These are phyloP conservation scores for Drosophila obscura DNA, from an alignment of 1,140 invertebrate species.

Conservation along the genomic window DNA sequence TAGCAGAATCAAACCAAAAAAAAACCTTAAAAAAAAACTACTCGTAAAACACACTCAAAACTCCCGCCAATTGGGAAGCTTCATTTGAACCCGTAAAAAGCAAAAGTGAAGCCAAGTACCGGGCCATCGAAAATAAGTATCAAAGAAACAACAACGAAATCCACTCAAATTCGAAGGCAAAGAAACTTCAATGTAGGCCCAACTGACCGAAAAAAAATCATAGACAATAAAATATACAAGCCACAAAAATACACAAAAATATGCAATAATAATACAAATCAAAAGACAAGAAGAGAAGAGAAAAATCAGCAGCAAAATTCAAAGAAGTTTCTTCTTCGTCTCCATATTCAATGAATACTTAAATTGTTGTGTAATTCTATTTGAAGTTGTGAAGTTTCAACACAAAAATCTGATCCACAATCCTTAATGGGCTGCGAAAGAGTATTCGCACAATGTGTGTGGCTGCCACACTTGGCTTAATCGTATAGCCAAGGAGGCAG, in stretches of 20 bases:
- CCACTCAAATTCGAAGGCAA: constrained; percentile 49
- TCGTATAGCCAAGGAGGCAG: neutral
- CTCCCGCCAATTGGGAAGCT: no score
- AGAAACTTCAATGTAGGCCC: constrained; percentile 21
- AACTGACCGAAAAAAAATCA: neutral
- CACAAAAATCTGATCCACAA: neutral
- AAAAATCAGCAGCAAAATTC: constrained; percentile 4
- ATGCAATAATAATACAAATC: constrained; percentile 1
- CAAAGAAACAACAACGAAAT: constrained; percentile 25
- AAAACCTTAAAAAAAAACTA: no score
- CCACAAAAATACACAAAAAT: constrained; percentile 9
- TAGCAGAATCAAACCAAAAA: no score
- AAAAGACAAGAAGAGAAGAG: constrained; percentile 1
- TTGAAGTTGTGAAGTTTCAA: neutral
- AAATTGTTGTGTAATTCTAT: no score
- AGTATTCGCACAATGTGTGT: no score
- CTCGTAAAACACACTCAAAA: no score
- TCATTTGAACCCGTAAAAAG: no score
- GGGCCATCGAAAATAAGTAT: neutral
- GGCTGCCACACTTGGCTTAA: no score
- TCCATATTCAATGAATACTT: no score
- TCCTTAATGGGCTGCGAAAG: neutral
- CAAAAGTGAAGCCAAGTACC: neutral
- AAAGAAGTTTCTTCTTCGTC: no score
- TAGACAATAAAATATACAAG: constrained; percentile 1